Conservation (phyloP, 1,140 invertebrate genomes). For the Lysiphlebus fabarum region DNA sequence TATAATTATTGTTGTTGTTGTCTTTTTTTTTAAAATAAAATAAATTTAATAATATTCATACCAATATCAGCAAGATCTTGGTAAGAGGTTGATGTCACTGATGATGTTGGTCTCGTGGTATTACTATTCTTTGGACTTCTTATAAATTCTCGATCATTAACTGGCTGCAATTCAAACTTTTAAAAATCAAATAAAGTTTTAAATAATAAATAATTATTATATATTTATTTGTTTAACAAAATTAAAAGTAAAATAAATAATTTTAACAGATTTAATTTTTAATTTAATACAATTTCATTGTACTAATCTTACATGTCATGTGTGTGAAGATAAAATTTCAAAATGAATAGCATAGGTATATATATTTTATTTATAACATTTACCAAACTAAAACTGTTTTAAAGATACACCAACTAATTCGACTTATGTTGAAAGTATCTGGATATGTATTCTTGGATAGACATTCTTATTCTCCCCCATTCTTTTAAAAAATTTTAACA, state of each 20-base stretch:
- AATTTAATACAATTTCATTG: slow-evolving; percentile 4
- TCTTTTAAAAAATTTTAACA: slow-evolving; percentile 35
- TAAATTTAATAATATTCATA: slow-evolving; percentile 27
- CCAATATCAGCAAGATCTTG: slow-evolving; percentile 40
- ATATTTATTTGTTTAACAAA: slow-evolving; percentile 6
- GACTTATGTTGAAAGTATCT: slow-evolving; percentile 38
- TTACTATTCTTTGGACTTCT: slow-evolving; percentile 43
- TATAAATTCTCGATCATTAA: slow-evolving; percentile 31
- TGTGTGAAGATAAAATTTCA: slow-evolving; percentile 20
- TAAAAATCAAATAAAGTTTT: slow-evolving; percentile 26
- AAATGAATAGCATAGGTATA: background rate
- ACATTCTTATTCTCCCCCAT: slow-evolving; percentile 37
- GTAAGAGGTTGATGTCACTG: slow-evolving; percentile 30
- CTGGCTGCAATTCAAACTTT: slow-evolving; percentile 41
- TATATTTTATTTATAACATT: slow-evolving; percentile 8
- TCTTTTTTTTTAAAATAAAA: too few species aligned
- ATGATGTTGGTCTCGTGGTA: slow-evolving; percentile 31
- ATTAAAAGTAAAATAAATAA: background rate
- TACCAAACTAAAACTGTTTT: slow-evolving; percentile 13
- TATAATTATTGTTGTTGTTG: too few species aligned
- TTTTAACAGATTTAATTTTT: background rate
- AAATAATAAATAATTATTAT: slow-evolving; percentile 11
- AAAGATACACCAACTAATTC: slow-evolving; percentile 25
- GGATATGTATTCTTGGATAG: slow-evolving; percentile 47
- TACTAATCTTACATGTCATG: background rate